phyloP scores from a whole-genome alignment of 2,888 invertebrate species.

The Cepaea hortensis region DNA sequence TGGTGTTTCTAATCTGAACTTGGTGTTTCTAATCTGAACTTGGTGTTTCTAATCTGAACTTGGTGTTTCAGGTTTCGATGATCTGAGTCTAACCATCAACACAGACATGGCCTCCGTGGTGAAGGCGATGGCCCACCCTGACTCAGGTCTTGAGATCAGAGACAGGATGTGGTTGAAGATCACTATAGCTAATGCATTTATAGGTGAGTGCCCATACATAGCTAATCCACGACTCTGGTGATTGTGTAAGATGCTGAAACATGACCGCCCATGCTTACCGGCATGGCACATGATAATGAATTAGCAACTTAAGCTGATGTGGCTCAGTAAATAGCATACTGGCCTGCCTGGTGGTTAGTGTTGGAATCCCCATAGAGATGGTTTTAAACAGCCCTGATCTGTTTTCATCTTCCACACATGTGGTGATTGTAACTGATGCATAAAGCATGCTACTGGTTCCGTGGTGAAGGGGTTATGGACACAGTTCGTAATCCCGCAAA shows the following conservation, averaged over 20 bases:
- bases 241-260: too few species aligned
- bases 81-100: constrained; percentile 84
- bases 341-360: neutral
- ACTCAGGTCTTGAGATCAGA: constrained; percentile 96
- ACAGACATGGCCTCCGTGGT: constrained; percentile 92
- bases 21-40: too few species aligned
- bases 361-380: too few species aligned
- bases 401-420: neutral
- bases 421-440: neutral
- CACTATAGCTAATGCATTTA: constrained; percentile 98
- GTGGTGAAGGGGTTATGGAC: too few species aligned
- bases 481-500: too few species aligned
- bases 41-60: neutral
- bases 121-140: constrained; percentile 94
- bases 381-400: neutral
- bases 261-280: too few species aligned
- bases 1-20: too few species aligned
- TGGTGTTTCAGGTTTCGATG: constrained; percentile 79
- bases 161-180: constrained; percentile 99
- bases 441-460: too few species aligned
- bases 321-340: neutral
- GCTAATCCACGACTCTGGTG: too few species aligned
- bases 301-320: neutral
- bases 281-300: too few species aligned
- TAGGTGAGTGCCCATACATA: constrained; percentile 80